phyloP scores from a whole-genome alignment of 2,888 invertebrate genomes.

The Dicyrtomina minuta region DNA sequence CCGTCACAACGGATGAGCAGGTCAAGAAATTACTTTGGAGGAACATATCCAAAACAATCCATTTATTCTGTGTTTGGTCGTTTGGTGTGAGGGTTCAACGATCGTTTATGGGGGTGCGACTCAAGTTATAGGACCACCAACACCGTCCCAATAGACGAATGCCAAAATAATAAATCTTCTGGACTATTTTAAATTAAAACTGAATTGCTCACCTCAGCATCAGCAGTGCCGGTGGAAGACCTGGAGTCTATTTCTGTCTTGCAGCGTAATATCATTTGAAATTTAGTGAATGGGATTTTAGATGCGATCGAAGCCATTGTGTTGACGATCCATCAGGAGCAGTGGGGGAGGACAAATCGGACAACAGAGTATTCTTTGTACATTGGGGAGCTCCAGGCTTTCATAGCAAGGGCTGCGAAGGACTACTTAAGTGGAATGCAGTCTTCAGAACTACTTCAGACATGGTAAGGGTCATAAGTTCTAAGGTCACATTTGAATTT shows the following conservation, averaged over 20 bases:
- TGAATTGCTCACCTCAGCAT: slow-evolving; percentile 67
- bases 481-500: too few species aligned
- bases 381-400: slow-evolving; percentile 87
- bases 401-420: slow-evolving; percentile 69
- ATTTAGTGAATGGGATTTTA: slow-evolving; percentile 70
- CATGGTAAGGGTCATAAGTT: too few species aligned
- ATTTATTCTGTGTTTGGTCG: slow-evolving; percentile 75
- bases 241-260: slow-evolving; percentile 55
- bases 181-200: slow-evolving; percentile 69
- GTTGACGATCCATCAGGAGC: slow-evolving; percentile 84
- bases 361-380: slow-evolving; percentile 70
- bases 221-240: slow-evolving; percentile 31
- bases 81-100: slow-evolving; percentile 69
- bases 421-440: slow-evolving; percentile 70
- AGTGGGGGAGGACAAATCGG: slow-evolving; percentile 58
- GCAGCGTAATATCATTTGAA: slow-evolving; percentile 62
- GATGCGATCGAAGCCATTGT: slow-evolving; percentile 87
- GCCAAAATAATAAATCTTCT: slow-evolving; percentile 77
- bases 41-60: slow-evolving; percentile 80
- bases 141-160: slow-evolving; percentile 79
- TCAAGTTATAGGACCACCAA: slow-evolving; percentile 77
- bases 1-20: slow-evolving; percentile 64
- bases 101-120: slow-evolving; percentile 74
- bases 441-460: slow-evolving; percentile 65
- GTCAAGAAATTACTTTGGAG: slow-evolving; percentile 75